Base-by-base conservation (phyloP, 2,888 invertebrate genomes). In the Thecocarcelia acutangulata region DNA sequence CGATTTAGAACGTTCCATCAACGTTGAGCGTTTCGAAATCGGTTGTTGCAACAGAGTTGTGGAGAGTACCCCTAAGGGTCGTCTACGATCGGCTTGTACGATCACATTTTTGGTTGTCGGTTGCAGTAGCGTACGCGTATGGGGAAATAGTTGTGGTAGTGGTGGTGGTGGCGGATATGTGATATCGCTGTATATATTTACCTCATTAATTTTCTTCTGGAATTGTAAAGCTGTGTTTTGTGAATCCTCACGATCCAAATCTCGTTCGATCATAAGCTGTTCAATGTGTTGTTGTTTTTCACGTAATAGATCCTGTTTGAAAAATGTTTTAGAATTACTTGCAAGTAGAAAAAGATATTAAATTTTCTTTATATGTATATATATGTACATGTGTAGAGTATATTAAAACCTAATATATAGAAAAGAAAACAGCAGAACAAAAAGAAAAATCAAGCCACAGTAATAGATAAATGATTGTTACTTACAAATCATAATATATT, bases 231-330 rank as follows among this genome's bases (percentile, higher is more conserved):
- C 88, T 85, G 97, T 28, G 94, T 96, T 94, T 13, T 96, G 97
- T 28, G 97, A 93, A 90, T 98, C 97, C 37, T 96, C 94, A 85
- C 97, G 93, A 89, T 98, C 98, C 86, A 98, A 89, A 87, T 98
- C 98, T 66, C 97, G 92, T 90, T 99, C 98, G 83, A 95, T 94
- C 90, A 98, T 93, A 85, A 99, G 92, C 87, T 97, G 95, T 88
- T 98, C 97, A 87, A 99, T 94, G 88, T 98, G 98, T 84, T 96
- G 95, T 88, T 98, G 97, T 90, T 98, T 98, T 91, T 98, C 98
- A 88, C 96, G 95, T 78, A 98, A 92, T 40, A 96, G 92, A 90
- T 97, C 97, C 97, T 98, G 40, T 64, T 61, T 44, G n/a, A 48
- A 44, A 66, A 33, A 74, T 37, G 13, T 40, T n/a, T 40, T n/a